Percentiles rank a stretch among this genome's conserved stretches.
Evolutionary conservation across 1,140 invertebrate genomes (phyloP).

Genomic region (Drosophila guanche): DNA sequence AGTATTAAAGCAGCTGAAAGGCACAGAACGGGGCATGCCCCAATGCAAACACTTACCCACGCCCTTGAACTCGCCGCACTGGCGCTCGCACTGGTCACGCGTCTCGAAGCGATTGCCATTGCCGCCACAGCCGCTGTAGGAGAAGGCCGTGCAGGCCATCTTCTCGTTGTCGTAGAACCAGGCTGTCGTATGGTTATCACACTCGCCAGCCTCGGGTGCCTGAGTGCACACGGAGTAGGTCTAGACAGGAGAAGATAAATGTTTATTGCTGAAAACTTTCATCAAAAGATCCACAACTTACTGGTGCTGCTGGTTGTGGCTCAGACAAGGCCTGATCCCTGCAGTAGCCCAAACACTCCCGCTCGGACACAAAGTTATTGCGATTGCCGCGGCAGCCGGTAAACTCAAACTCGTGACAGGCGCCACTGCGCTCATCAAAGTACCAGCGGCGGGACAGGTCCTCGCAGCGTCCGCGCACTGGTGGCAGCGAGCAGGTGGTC

Average conservation of each 20-base stretch:
- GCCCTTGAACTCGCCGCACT: slow-evolving; percentile 89
- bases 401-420: slow-evolving; percentile 89
- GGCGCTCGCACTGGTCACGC: slow-evolving; percentile 91
- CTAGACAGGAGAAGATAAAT: slow-evolving; percentile 15
- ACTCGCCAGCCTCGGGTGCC: slow-evolving; percentile 89
- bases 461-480: slow-evolving; percentile 86
- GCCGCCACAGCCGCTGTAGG: slow-evolving; percentile 92
- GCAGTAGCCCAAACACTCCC: slow-evolving; percentile 93
- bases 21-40: background rate
- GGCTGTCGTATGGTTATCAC: slow-evolving; percentile 86
- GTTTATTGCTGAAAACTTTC: no score
- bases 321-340: slow-evolving; percentile 63
- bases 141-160: slow-evolving; percentile 88
- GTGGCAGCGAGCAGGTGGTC: slow-evolving; percentile 89
- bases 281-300: slow-evolving; percentile 12
- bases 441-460: slow-evolving; percentile 88
- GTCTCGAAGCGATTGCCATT: slow-evolving; percentile 92
- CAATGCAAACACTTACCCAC: slow-evolving; percentile 86
- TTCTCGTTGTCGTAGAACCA: slow-evolving; percentile 90
- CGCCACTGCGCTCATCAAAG: slow-evolving; percentile 87
- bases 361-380: slow-evolving; percentile 92
- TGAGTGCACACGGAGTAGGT: slow-evolving; percentile 84
- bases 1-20: slow-evolving; percentile 41
- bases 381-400: slow-evolving; percentile 89
- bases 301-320: slow-evolving; percentile 50